Percentiles rank a stretch among this genome's conserved stretches.
Conservation (phyloP, 2,888 invertebrate species). For the Copidosoma aretas region DNA sequence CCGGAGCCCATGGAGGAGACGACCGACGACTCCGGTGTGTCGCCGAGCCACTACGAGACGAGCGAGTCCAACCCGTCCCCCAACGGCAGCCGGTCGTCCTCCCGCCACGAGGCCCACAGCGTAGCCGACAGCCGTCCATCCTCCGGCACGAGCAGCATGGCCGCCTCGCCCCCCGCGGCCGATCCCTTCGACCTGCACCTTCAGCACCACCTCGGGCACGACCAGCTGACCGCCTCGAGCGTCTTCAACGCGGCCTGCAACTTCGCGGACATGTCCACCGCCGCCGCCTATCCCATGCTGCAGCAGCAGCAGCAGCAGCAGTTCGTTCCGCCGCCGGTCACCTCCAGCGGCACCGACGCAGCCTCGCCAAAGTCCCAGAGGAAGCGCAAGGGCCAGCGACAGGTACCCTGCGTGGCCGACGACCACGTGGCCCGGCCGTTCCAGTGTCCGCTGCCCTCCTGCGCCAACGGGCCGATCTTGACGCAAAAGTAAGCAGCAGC, state of each 20-base stretch:
- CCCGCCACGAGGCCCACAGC: not conserved
- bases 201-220: slow-evolving; percentile 5
- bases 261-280: not conserved
- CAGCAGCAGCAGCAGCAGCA: too few species aligned
- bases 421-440: not conserved
- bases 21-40: slow-evolving; percentile 57
- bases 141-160: slow-evolving; percentile 46
- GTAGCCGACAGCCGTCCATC: slow-evolving; percentile 46
- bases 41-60: slow-evolving; percentile 52
- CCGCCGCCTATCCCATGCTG: not conserved
- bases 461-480: too few species aligned
- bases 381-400: not conserved
- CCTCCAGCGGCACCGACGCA: not conserved
- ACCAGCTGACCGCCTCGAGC: slow-evolving; percentile 7
- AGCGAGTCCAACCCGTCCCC: slow-evolving; percentile 51
- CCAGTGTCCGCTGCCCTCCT: too few species aligned
- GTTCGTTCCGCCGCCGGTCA: not conserved
- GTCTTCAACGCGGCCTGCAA: not conserved
- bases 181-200: slow-evolving; percentile 13
- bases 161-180: slow-evolving; percentile 44
- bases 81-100: slow-evolving; percentile 47
- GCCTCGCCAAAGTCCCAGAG: not conserved
- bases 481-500: too few species aligned
- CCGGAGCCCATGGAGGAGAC: slow-evolving; percentile 39
- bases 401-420: not conserved